A percentile compares a stretch with the other conserved stretches of the same genome.
These are phyloP conservation scores for Tautogolabrus adspersus DNA, from an alignment of 2,113 vertebrate genomes.

Conservation along the genomic window DNA sequence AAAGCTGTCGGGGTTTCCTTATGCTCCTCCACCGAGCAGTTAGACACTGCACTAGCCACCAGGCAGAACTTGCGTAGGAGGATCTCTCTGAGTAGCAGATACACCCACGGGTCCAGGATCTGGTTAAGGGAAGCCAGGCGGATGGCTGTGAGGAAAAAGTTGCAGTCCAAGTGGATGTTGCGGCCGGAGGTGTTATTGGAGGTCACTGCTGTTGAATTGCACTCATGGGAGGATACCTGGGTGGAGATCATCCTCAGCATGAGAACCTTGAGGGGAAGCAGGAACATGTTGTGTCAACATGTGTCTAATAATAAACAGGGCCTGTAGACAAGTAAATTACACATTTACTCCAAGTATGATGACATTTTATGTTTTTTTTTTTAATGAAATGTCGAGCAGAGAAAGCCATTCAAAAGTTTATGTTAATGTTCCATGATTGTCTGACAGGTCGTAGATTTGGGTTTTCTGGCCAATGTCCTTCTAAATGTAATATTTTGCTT, in stretches of 20 bases:
- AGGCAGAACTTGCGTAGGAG: slow-evolving; percentile 91
- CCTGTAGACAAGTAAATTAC: neutral
- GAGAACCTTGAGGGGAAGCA: slow-evolving; percentile 82
- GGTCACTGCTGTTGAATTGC: slow-evolving; percentile 59
- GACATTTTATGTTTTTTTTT: too few relatives aligned
- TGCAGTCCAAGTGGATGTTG: slow-evolving; percentile 84
- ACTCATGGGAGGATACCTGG: slow-evolving; percentile 85
- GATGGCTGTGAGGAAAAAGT: slow-evolving; percentile 89
- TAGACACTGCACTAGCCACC: slow-evolving; percentile 90
- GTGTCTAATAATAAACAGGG: neutral
- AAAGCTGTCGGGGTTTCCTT: slow-evolving; percentile 80
- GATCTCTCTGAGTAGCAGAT: slow-evolving; percentile 94
- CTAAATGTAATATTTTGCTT: neutral
- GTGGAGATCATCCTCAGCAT: slow-evolving; percentile 92
- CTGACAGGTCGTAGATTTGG: neutral
- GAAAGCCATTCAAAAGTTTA: neutral
- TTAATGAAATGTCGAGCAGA: neutral
- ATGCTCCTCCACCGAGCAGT: slow-evolving; percentile 84
- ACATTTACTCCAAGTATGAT: neutral
- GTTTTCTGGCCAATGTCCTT: neutral
- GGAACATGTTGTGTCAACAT: neutral
- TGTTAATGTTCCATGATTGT: neutral
- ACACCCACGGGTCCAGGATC: slow-evolving; percentile 98
- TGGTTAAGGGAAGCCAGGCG: slow-evolving; percentile 97
- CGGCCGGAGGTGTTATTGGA: neutral